Evolutionary conservation across 2,113 vertebrate genomes (phyloP).

Genomic region (Nyctibius bracteatus): DNA sequence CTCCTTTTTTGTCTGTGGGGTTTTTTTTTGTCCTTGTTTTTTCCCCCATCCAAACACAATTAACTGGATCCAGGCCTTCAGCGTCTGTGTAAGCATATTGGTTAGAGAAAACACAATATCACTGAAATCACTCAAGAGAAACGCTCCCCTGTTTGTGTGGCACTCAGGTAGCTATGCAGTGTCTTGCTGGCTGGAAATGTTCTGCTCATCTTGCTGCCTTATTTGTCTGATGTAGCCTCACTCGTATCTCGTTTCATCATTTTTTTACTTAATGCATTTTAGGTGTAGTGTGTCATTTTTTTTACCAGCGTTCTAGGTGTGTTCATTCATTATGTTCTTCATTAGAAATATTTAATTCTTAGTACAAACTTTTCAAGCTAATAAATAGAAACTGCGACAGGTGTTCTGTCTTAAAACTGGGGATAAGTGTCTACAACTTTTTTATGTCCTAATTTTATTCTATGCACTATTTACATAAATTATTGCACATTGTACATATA

Average conservation of each 20-base stretch:
- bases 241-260: fast-evolving
- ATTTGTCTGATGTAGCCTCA: neutral
- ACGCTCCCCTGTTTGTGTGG: neutral
- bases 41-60: too few relatives aligned
- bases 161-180: fast-evolving
- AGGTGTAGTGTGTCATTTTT: neutral
- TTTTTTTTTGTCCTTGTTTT: too few relatives aligned
- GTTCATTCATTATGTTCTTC: neutral
- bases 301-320: neutral
- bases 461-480: neutral
- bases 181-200: neutral
- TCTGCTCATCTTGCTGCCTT: neutral
- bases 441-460: neutral
- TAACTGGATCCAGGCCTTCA: neutral
- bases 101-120: neutral
- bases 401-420: neutral
- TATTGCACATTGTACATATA: fast-evolving
- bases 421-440: neutral
- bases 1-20: neutral
- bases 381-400: neutral
- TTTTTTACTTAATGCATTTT: neutral
- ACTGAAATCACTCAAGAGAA: neutral
- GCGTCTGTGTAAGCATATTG: neutral
- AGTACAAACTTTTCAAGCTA: neutral
- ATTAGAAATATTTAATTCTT: neutral